A percentile compares a stretch with the other conserved stretches of the same genome.
phyloP scores from a whole-genome alignment of 2,797 vertebrate genomes.

The Xyrichtys novacula region DNA sequence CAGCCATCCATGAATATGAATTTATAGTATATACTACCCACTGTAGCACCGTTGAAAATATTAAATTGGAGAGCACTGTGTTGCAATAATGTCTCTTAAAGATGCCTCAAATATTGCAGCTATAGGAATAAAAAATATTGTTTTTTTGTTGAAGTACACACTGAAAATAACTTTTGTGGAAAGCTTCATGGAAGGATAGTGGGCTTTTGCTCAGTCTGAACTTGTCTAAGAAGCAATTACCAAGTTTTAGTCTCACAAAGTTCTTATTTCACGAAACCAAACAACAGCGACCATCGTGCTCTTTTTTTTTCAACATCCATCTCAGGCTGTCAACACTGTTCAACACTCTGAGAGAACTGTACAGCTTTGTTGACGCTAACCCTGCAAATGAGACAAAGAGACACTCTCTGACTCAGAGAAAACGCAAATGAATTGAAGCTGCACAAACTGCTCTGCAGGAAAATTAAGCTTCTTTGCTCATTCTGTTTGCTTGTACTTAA shows the following conservation, averaged over 20 bases:
- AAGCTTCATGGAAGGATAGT: no score
- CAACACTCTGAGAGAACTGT: not conserved
- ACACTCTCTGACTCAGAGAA: no score
- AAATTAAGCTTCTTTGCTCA: no score
- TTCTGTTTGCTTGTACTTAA: no score
- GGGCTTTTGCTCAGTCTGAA: no score
- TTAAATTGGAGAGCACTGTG: not conserved
- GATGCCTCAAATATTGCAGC: not conserved
- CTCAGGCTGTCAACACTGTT: not conserved
- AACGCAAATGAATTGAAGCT: no score
- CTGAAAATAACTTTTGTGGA: not conserved
- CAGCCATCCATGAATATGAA: constrained; percentile 11
- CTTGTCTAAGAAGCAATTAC: no score
- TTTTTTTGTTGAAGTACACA: not conserved
- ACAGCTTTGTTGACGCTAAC: no score
- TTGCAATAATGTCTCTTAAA: constrained; percentile 1
- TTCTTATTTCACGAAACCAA: not conserved
- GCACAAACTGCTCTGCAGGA: no score
- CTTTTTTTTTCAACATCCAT: not conserved
- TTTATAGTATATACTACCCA: constrained; percentile 14
- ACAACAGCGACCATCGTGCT: not conserved
- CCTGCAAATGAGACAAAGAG: no score
- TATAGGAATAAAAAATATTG: not conserved
- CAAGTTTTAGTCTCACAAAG: not conserved
- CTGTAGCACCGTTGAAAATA: not conserved